Conservation (phyloP, 2,888 invertebrate genomes). For the Lumbricus terrestris region DNA sequence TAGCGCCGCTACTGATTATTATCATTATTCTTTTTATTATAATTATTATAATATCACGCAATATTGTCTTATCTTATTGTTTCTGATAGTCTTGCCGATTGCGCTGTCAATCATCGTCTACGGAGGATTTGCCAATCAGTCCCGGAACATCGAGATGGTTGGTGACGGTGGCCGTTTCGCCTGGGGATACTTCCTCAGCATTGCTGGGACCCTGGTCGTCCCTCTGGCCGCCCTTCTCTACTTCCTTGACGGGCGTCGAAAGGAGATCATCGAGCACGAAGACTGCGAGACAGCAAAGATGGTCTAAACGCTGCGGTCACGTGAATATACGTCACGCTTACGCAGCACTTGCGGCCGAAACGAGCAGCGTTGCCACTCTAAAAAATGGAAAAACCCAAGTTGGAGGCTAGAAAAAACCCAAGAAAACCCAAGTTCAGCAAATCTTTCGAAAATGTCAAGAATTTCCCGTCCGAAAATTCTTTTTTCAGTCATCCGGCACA, state of each 20-base stretch:
- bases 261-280: conserved; percentile 30
- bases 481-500: no score
- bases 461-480: no score
- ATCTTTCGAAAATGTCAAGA: no score
- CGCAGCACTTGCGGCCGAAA: no score
- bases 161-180: conserved; percentile 28
- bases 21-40: no score
- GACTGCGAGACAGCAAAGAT: conserved; percentile 34
- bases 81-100: conserved; percentile 24
- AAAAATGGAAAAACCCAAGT: no score
- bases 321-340: no score
- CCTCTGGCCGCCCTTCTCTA: conserved; percentile 30
- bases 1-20: no score
- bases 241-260: conserved; percentile 29
- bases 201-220: conserved; percentile 23
- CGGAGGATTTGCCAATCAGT: conserved; percentile 27
- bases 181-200: conserved; percentile 33
- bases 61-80: not conserved
- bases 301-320: conserved; percentile 22
- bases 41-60: no score
- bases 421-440: no score
- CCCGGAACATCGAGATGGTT: conserved; percentile 20
- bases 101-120: conserved; percentile 25
- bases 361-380: no score
- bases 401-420: no score